Percentiles rank a stretch among this genome's conserved stretches.
These are phyloP conservation scores for Megalonaias nervosa DNA, from an alignment of 1,140 invertebrate genomes.

Conservation along the genomic window DNA sequence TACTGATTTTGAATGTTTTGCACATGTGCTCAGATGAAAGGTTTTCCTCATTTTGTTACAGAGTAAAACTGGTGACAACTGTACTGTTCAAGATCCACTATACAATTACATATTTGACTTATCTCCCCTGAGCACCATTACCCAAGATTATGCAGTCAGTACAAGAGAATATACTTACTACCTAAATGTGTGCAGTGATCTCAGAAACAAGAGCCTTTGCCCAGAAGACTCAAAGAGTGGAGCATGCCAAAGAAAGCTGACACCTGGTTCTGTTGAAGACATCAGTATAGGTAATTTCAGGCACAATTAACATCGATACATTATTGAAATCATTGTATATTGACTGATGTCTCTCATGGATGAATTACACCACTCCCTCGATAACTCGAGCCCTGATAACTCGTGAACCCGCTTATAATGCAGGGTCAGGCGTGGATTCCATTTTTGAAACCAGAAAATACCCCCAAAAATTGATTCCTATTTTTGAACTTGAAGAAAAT, in stretches of 20 bases:
- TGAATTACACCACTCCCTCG: too few species aligned
- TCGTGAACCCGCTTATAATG: too few species aligned
- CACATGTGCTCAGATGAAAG: not conserved
- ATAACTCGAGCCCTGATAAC: too few species aligned
- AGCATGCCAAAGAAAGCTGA: conserved; percentile 53
- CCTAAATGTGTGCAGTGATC: conserved; percentile 57
- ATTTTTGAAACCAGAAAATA: too few species aligned
- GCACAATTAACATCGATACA: conserved; percentile 9
- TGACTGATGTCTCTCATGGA: too few species aligned
- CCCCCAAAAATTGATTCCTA: too few species aligned
- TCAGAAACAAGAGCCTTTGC: conserved; percentile 23
- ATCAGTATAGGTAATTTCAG: not conserved
- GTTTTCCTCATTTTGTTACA: conserved; percentile 15
- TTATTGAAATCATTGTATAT: too few species aligned
- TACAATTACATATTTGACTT: conserved; percentile 66
- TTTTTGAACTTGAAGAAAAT: too few species aligned
- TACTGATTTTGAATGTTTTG: not conserved
- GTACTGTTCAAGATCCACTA: conserved; percentile 61
- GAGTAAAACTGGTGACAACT: conserved; percentile 50
- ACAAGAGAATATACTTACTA: conserved; percentile 44
- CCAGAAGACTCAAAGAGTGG: conserved; percentile 27
- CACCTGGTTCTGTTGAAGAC: not conserved
- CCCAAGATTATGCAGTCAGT: conserved; percentile 48
- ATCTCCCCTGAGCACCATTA: conserved; percentile 46
- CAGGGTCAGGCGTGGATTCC: too few species aligned